These are phyloP conservation scores for Drosophila novamexicana DNA, from an alignment of 1,140 invertebrate genomes.

Conservation along the genomic window DNA sequence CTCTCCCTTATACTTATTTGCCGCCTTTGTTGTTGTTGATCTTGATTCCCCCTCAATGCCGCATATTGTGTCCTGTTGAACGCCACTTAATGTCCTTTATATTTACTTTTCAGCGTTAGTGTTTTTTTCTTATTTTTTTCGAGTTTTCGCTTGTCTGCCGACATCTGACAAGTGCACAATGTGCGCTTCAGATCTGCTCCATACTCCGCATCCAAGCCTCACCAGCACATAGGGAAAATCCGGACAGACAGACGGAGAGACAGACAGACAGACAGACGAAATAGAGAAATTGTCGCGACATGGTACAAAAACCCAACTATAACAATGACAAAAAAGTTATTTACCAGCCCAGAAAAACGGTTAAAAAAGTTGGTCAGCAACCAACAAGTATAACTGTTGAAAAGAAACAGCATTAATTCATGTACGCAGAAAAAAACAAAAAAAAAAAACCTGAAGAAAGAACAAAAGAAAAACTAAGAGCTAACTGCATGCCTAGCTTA, in stretches of 20 bases:
- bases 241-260: constrained; percentile 1
- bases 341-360: constrained; percentile 10
- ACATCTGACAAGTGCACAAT: constrained; percentile 44
- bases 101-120: constrained; percentile 60
- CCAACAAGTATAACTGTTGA: background rate
- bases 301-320: constrained; percentile 27
- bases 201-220: background rate
- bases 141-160: constrained; percentile 9
- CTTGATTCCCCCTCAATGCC: constrained; percentile 14
- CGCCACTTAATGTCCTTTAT: constrained; percentile 80
- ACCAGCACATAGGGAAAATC: background rate
- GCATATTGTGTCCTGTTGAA: constrained; percentile 68
- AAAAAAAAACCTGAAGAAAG: no score
- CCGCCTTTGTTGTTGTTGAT: constrained; percentile 12
- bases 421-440: background rate
- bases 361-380: constrained; percentile 16
- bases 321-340: constrained; percentile 22
- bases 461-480: no score
- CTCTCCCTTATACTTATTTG: background rate
- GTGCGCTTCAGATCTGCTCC: constrained; percentile 6
- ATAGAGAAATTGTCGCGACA: constrained; percentile 44
- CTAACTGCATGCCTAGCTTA: background rate
- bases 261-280: constrained; percentile 21
- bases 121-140: constrained; percentile 6
- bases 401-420: constrained; percentile 70